Conservation (phyloP, 2,888 invertebrate genomes). For the Euzophera pinguis region DNA sequence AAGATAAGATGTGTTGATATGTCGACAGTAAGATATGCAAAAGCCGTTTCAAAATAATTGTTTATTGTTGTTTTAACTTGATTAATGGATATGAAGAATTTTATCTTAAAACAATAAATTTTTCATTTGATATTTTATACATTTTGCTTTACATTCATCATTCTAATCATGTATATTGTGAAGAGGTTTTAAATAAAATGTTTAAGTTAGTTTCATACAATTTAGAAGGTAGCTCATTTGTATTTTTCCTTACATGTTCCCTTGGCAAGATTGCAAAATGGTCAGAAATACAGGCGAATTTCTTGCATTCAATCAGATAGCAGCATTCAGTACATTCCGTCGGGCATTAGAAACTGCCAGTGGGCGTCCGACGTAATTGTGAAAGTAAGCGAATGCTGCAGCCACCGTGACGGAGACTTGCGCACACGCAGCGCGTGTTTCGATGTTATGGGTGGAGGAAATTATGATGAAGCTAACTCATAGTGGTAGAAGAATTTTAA, state of each 20-base stretch:
- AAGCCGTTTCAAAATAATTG: too few species aligned
- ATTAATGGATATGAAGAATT: too few species aligned
- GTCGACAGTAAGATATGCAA: too few species aligned
- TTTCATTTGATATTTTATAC: too few species aligned
- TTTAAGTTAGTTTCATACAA: not conserved
- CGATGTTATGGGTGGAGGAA: not conserved
- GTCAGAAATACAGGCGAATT: not conserved
- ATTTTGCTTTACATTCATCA: too few species aligned
- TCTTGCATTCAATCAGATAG: not conserved
- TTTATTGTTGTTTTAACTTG: too few species aligned
- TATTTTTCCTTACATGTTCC: too few species aligned
- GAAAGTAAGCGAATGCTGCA: constrained; percentile 63
- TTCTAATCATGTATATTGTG: too few species aligned
- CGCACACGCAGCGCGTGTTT: not conserved
- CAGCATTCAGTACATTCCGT: not conserved
- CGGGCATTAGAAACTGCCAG: constrained; percentile 44
- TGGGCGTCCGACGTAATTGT: constrained; percentile 49
- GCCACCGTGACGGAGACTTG: constrained; percentile 41
- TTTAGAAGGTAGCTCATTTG: not conserved
- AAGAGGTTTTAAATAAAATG: too few species aligned
- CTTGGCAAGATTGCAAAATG: not conserved
- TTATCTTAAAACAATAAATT: too few species aligned
- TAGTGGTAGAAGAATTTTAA: not conserved
- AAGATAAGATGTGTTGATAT: not conserved
- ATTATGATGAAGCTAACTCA: not conserved